phyloP scores from a whole-genome alignment of 1,140 invertebrate species.

The Hypsibius dujardini region DNA sequence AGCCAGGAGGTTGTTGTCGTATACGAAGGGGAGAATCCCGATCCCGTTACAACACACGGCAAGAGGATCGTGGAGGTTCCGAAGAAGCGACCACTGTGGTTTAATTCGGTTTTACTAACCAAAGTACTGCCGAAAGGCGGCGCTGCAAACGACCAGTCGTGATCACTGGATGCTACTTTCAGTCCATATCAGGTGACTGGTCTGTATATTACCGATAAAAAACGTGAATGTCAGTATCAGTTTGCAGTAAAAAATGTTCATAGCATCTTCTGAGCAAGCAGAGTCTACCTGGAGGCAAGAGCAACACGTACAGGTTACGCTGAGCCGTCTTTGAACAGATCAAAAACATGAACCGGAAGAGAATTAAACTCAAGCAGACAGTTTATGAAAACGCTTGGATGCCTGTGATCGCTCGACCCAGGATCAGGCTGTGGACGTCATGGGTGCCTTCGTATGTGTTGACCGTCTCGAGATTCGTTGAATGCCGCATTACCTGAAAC shows the following conservation, averaged over 20 bases:
- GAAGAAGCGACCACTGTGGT: constrained; percentile 55
- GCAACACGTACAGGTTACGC: neutral
- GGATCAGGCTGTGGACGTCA: constrained; percentile 85
- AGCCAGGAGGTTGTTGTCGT: constrained; percentile 64
- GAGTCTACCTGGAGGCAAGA: neutral
- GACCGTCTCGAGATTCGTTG: constrained; percentile 92
- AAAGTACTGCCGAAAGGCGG: constrained; percentile 29
- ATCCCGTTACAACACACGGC: constrained; percentile 33
- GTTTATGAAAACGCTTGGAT: constrained; percentile 55
- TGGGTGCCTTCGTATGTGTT: constrained; percentile 98
- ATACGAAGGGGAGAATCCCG: constrained; percentile 55
- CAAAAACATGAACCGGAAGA: neutral
- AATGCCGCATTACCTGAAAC: constrained; percentile 60
- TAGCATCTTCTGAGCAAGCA: neutral
- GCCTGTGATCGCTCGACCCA: constrained; percentile 86
- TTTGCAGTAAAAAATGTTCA: neutral
- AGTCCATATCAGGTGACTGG: no score
- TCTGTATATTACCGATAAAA: no score
- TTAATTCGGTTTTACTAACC: constrained; percentile 58
- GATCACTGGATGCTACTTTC: no score
- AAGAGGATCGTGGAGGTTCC: constrained; percentile 54
- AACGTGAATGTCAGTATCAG: neutral
- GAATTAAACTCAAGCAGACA: neutral
- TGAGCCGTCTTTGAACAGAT: neutral
- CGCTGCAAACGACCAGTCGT: no score